phyloP scores from a whole-genome alignment of 2,888 invertebrate species.

The Cordilura impudica region DNA sequence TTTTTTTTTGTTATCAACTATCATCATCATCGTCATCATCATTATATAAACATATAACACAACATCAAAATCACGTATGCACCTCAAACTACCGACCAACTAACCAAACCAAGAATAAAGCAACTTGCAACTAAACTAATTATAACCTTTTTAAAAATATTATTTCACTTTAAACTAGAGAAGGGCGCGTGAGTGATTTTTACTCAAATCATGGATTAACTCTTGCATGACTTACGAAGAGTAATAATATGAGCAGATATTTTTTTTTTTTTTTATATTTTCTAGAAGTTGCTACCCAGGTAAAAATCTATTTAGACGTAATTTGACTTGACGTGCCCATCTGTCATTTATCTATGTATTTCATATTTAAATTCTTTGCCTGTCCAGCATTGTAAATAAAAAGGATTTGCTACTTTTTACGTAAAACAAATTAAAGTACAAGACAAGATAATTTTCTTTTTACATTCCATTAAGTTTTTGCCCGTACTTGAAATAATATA shows the following conservation, averaged over 20 bases:
- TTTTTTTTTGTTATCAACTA: slow-evolving; percentile 1
- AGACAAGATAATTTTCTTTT: slow-evolving; percentile 40
- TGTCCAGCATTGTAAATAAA: slow-evolving; percentile 18
- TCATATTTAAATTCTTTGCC: slow-evolving; percentile 15
- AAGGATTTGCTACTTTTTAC: neutral
- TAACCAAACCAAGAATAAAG: neutral
- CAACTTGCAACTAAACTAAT: slow-evolving; percentile 37
- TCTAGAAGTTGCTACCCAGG: no score
- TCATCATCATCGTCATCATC: neutral
- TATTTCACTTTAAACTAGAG: neutral
- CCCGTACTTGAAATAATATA: slow-evolving; percentile 13
- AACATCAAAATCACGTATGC: slow-evolving; percentile 41
- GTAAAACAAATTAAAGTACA: slow-evolving; percentile 36
- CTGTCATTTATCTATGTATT: neutral
- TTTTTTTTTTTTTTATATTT: no score
- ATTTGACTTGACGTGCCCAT: neutral
- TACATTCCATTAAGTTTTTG: neutral
- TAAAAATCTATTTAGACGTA: no score
- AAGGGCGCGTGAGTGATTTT: neutral
- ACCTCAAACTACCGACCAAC: slow-evolving; percentile 1
- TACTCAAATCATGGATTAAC: no score
- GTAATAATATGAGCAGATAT: no score
- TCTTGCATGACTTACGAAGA: no score
- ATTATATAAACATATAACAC: neutral
- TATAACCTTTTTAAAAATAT: slow-evolving; percentile 34